These are phyloP conservation scores for Pseudomyrmex cubaensis DNA, from an alignment of 1,140 invertebrate genomes.

Conservation along the genomic window DNA sequence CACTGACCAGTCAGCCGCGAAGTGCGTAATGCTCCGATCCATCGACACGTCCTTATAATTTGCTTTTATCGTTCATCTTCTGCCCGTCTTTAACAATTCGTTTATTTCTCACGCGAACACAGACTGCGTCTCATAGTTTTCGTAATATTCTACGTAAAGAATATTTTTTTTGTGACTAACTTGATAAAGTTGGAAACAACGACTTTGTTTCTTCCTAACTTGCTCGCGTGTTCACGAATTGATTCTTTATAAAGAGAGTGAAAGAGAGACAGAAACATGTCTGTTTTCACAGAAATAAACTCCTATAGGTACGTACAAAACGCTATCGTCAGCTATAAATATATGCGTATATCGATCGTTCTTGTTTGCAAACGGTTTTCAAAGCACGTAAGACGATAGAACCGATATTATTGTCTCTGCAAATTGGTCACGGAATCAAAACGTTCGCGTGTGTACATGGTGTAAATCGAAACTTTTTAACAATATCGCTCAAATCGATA, in stretches of 20 bases:
- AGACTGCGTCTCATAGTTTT: neutral
- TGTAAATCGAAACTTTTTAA: too few species aligned
- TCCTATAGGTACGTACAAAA: neutral
- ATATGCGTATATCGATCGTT: constrained; percentile 17
- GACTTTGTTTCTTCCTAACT: too few species aligned
- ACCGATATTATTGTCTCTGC: neutral
- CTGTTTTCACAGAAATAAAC: neutral
- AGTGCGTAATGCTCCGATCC: constrained; percentile 78
- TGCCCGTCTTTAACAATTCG: constrained; percentile 58
- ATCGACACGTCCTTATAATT: constrained; percentile 78
- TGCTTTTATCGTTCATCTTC: constrained; percentile 68
- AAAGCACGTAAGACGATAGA: neutral
- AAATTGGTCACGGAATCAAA: too few species aligned
- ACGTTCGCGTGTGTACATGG: too few species aligned
- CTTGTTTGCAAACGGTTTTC: constrained; percentile 9
- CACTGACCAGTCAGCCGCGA: constrained; percentile 78
- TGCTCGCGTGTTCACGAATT: neutral
- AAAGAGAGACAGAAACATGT: neutral
- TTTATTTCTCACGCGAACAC: constrained; percentile 23
- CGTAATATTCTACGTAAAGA: neutral
- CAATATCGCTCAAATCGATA: too few species aligned
- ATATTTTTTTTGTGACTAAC: neutral
- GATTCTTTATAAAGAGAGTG: too few species aligned
- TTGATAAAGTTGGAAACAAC: neutral
- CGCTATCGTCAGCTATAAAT: constrained; percentile 34